A percentile compares a stretch with the other conserved stretches of the same genome.
Evolutionary conservation across 2,888 invertebrate species (phyloP).

Genomic region (Luffia ferchaultella): DNA sequence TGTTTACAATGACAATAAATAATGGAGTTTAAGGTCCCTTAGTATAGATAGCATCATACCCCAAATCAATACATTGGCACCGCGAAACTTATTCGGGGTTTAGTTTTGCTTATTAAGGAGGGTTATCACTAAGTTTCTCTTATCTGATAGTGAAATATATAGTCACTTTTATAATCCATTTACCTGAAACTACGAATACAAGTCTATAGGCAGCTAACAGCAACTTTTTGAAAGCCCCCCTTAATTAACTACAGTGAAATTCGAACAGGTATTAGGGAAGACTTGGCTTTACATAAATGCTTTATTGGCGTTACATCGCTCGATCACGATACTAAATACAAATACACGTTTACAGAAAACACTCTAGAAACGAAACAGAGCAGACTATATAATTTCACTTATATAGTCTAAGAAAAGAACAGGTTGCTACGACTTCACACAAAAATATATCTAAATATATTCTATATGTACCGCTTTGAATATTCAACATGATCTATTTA

Average conservation of each 20-base stretch:
- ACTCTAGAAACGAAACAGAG: neutral
- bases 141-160: too few species aligned
- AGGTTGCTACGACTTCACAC: conserved; percentile 30
- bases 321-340: neutral
- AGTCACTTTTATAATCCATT: too few species aligned
- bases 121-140: too few species aligned
- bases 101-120: too few species aligned
- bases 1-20: too few species aligned
- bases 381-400: too few species aligned
- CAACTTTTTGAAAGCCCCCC: too few species aligned
- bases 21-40: neutral
- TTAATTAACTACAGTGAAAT: neutral
- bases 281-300: conserved; percentile 3
- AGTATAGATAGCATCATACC: neutral
- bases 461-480: conserved; percentile 13
- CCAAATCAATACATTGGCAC: neutral
- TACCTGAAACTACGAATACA: too few species aligned
- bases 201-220: too few species aligned
- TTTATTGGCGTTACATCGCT: neutral
- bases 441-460: conserved; percentile 37
- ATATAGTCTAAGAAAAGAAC: neutral
- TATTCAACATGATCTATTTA: conserved; percentile 36
- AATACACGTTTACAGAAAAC: neutral
- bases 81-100: neutral
- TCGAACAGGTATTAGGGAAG: conserved; percentile 4